A percentile compares a stretch with the other conserved stretches of the same genome.
phyloP scores from a whole-genome alignment of 2,113 vertebrate genomes.

The Pelecanoides urinatrix region DNA sequence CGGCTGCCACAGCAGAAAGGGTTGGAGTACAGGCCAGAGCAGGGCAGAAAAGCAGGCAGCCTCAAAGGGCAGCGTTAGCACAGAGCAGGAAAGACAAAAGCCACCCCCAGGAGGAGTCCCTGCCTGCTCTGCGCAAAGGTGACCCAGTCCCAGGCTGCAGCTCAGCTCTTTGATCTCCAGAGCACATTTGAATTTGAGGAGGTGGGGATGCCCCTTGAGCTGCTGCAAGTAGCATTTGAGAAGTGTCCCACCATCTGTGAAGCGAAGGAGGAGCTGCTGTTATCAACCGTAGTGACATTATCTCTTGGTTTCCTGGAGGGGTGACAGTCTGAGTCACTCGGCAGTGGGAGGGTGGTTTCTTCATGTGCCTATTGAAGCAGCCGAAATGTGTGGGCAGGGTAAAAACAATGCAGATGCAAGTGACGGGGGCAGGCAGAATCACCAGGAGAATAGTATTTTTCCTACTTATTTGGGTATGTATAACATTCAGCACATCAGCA shows the following conservation, averaged over 20 bases:
- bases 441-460: background rate
- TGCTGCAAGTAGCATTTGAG: background rate
- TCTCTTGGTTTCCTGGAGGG: conserved; percentile 17
- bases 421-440: background rate
- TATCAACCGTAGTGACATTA: background rate
- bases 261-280: background rate
- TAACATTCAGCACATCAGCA: background rate
- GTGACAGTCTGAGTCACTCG: background rate
- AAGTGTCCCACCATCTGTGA: background rate
- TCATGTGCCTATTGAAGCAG: background rate
- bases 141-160: background rate
- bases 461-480: background rate
- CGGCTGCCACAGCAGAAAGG: rapidly evolving
- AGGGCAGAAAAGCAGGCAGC: background rate
- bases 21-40: background rate
- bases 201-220: conserved; percentile 6
- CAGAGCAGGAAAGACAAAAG: background rate
- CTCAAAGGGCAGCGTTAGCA: background rate
- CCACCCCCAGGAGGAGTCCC: background rate
- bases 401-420: background rate
- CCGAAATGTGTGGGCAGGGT: background rate
- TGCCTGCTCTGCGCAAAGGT: background rate
- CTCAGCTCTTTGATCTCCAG: background rate
- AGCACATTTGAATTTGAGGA: background rate
- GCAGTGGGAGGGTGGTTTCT: background rate